Evolutionary conservation across 1,140 invertebrate genomes (phyloP).

Genomic region (Temnothorax nylanderi): DNA sequence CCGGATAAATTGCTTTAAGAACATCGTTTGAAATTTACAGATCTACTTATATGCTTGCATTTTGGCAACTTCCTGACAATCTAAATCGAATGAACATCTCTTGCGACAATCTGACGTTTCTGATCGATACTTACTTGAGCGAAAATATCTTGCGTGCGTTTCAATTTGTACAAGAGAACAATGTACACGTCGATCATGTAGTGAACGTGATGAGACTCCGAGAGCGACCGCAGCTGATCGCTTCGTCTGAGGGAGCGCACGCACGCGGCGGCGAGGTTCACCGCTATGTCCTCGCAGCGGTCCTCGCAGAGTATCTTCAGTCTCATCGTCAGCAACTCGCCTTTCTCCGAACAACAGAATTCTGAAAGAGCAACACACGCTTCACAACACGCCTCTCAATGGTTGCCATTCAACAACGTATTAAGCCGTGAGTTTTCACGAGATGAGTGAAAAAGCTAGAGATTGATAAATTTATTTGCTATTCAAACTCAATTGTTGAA

Average conservation of each 20-base stretch:
- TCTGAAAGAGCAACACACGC: constrained; percentile 71
- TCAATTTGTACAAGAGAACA: constrained; percentile 86
- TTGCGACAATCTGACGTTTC: neutral
- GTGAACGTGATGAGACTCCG: constrained; percentile 84
- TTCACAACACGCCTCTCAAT: neutral
- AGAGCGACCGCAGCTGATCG: constrained; percentile 82
- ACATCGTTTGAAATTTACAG: neutral
- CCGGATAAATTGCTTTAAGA: neutral
- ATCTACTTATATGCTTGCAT: neutral
- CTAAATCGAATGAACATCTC: neutral
- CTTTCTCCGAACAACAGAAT: constrained; percentile 86
- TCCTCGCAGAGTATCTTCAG: constrained; percentile 86
- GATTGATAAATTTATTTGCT: neutral
- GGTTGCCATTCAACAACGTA: neutral
- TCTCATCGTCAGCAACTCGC: constrained; percentile 85
- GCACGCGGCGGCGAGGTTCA: constrained; percentile 86
- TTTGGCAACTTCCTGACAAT: neutral
- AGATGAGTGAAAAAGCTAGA: neutral
- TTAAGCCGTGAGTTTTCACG: neutral
- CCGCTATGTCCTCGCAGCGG: constrained; percentile 86
- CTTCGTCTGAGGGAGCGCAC: constrained; percentile 83
- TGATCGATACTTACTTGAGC: constrained; percentile 83
- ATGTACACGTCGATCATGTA: constrained; percentile 87
- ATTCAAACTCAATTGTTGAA: neutral
- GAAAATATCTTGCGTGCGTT: constrained; percentile 86